Evolutionary conservation across 1,140 invertebrate species (phyloP).

Genomic region (Cydia strobilella): DNA sequence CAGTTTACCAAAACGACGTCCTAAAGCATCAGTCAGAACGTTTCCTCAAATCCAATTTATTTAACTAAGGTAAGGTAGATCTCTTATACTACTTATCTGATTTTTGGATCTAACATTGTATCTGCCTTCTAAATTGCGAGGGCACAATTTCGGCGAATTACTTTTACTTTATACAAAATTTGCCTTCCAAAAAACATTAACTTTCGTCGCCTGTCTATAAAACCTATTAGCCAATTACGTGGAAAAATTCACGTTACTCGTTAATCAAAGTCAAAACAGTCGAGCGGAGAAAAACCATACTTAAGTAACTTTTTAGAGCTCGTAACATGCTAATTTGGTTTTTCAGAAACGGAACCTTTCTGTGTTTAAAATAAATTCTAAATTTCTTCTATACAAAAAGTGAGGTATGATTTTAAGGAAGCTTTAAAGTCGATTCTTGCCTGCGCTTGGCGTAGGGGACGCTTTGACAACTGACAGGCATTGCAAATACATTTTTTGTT

Average conservation of each 20-base stretch:
- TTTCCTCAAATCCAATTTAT: too few species aligned
- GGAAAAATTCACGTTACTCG: conserved; percentile 6
- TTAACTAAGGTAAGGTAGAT: too few species aligned
- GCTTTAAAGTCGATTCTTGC: background rate
- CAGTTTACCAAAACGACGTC: too few species aligned
- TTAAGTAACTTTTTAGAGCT: background rate
- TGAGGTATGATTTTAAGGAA: background rate
- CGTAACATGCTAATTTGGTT: background rate
- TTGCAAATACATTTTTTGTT: background rate
- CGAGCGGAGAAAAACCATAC: background rate
- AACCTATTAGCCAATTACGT: conserved; percentile 23
- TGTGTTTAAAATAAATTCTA: background rate
- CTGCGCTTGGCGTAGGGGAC: background rate
- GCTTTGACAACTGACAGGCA: background rate
- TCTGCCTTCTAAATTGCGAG: too few species aligned
- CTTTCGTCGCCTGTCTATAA: conserved; percentile 17
- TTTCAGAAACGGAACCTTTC: background rate
- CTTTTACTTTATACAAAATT: conserved; percentile 7
- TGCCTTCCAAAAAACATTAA: conserved; percentile 11
- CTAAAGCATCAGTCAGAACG: too few species aligned
- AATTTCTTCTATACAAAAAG: background rate
- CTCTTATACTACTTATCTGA: too few species aligned
- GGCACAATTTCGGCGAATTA: background rate
- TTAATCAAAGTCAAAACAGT: conserved; percentile 22
- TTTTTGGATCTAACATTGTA: too few species aligned